Percentiles rank a stretch among this genome's conserved stretches.
Evolutionary conservation across 2,888 invertebrate species (phyloP).

Genomic region (Tribolium freemani): DNA sequence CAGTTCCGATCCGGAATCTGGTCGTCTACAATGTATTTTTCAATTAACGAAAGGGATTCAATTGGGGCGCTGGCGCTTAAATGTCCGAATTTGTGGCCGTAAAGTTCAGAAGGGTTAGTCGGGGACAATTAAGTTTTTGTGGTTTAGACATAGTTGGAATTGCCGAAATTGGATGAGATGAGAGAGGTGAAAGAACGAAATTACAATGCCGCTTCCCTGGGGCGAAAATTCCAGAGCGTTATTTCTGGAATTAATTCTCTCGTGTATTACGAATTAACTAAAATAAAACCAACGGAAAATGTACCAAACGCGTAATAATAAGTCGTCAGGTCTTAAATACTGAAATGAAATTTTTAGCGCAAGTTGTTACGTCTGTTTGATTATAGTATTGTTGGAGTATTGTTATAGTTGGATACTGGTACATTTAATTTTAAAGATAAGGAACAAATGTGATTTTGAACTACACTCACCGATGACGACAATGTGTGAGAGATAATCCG

Average conservation of each 20-base stretch:
- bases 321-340: background rate
- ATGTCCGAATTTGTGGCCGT: background rate
- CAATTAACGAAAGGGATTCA: conserved; percentile 6
- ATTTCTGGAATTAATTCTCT: background rate
- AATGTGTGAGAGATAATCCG: conserved; percentile 90
- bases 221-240: background rate
- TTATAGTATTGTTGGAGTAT: background rate
- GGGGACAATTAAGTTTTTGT: background rate
- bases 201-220: background rate
- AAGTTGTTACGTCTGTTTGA: background rate
- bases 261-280: too few species aligned
- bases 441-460: too few species aligned
- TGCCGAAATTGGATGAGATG: background rate
- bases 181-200: background rate
- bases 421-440: too few species aligned
- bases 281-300: background rate
- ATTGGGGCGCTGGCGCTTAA: background rate
- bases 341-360: background rate
- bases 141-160: background rate
- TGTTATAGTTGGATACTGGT: too few species aligned
- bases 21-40: conserved; percentile 75
- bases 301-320: background rate
- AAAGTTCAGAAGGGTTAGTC: background rate
- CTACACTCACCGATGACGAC: conserved; percentile 84
- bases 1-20: conserved; percentile 87